Conservation (phyloP, 2,888 invertebrate species). For the Myathropa florea region DNA sequence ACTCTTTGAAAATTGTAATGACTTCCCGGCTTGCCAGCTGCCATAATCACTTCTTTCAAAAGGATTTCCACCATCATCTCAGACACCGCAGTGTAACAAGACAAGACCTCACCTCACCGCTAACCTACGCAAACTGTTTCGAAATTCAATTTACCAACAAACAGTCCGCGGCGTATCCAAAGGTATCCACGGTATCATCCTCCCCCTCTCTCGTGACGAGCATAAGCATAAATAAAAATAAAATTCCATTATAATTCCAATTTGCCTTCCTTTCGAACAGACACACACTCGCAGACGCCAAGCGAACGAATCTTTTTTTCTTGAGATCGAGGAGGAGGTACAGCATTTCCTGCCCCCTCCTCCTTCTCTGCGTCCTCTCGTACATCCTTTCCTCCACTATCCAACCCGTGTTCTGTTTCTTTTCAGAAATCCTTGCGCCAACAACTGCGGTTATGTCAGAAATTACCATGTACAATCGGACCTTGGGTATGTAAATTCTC, state of each 20-base stretch:
- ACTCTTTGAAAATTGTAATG: neutral
- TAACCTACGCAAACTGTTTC: constrained; percentile 28
- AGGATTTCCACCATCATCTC: neutral
- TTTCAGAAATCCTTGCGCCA: constrained; percentile 92
- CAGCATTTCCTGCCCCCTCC: neutral
- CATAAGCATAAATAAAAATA: constrained; percentile 15
- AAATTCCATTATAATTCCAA: constrained; percentile 61
- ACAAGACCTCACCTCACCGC: neutral
- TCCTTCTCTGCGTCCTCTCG: neutral
- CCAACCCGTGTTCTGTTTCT: constrained; percentile 49
- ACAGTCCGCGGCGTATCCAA: neutral
- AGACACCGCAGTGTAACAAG: too few species aligned
- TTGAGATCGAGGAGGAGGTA: neutral
- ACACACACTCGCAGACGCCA: neutral
- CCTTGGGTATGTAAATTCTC: constrained; percentile 75
- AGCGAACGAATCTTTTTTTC: constrained; percentile 17
- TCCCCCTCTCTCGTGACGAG: neutral
- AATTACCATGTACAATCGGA: constrained; percentile 79
- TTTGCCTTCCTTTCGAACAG: constrained; percentile 43
- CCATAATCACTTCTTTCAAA: neutral
- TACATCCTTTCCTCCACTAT: neutral
- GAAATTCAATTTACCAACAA: constrained; percentile 21
- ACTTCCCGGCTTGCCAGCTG: neutral
- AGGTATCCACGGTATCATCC: neutral
- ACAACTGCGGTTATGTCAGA: constrained; percentile 87